Base-by-base conservation (phyloP, 2,797 vertebrate genomes). In the Okamejei kenojei region DNA sequence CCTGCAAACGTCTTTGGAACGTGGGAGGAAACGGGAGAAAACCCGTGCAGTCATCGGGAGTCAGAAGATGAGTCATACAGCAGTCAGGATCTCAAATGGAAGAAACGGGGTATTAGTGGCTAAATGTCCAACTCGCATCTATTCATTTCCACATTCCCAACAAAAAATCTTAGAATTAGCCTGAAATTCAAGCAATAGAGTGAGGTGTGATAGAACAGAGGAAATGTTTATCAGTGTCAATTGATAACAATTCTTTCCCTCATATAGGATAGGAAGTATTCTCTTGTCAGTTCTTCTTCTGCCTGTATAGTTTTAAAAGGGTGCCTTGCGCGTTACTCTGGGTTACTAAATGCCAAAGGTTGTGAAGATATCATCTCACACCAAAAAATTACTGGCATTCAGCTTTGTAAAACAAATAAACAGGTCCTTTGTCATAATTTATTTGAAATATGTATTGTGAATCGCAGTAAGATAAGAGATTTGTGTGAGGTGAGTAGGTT, bases 401-500 rank as follows among this genome's bases (percentile, higher is more conserved):
- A 86, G 32, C 15, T 17, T 88, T 68, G n/a, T 23, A 68, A 88
- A 88, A 23, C 21, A 32, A 88, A 86, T 17, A 45, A 61, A 15
- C 13, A 63, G n/a, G n/a, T 86, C 29, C n/a, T 15, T 86, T 68
- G 61, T 68, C 29, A 8, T 68, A 7, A 32, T 8, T 68, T 88
- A 68, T 68, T 86, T 88, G 61, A 68, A 88, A 88, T 35, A 45
- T 68, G 61, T 88, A 32, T 17, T 88, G 84, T 68, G 84, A 88
- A 35, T 88, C 61, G 29, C 54, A 88, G 61, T 88, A 88, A 88
- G n/a, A 65, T 21, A 21, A 35, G 63, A 68, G 61, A 84, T 35
- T 68, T 68, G 61, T 63, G 63, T 35, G 63, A 9, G 63, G 63
- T 63, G 82, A 86, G 58, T 88, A 63, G 23, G 63, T 88, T 88